phyloP scores from a whole-genome alignment of 1,140 invertebrate genomes.

The Dreissena polymorpha region DNA sequence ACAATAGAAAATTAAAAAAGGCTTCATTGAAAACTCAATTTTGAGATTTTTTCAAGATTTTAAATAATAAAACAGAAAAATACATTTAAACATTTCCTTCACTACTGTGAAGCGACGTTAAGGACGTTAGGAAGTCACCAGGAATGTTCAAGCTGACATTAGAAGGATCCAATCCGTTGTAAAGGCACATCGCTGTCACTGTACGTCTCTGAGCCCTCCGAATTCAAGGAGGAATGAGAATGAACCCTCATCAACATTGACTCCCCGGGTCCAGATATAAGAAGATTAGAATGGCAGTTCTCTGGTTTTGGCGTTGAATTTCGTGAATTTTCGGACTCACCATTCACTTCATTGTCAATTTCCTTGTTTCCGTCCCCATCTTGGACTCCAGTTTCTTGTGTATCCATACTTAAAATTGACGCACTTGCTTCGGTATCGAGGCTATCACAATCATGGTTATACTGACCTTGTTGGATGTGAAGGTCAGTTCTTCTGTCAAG shows the following conservation, averaged over 20 bases:
- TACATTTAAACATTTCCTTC: too few relatives aligned
- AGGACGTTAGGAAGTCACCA: too few relatives aligned
- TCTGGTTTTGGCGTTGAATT: slow-evolving; percentile 52
- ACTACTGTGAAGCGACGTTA: too few relatives aligned
- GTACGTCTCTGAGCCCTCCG: slow-evolving; percentile 17
- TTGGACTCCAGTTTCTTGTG: slow-evolving; percentile 8
- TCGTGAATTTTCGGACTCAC: slow-evolving; percentile 16
- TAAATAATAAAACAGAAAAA: too few relatives aligned
- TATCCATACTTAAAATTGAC: slow-evolving; percentile 35
- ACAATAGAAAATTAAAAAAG: too few relatives aligned
- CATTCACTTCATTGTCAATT: neutral
- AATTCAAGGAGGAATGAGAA: slow-evolving; percentile 27
- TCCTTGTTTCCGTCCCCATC: slow-evolving; percentile 17
- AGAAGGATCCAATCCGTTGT: neutral
- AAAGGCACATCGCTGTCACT: slow-evolving; percentile 45
- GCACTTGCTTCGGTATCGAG: slow-evolving; percentile 43
- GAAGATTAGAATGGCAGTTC: slow-evolving; percentile 23
- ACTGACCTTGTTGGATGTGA: neutral
- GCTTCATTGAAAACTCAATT: too few relatives aligned
- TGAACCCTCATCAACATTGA: neutral
- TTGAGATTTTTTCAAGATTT: too few relatives aligned
- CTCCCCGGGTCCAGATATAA: slow-evolving; percentile 26
- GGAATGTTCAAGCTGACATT: too few relatives aligned
- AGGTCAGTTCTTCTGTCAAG: neutral
- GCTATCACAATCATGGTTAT: slow-evolving; percentile 29